Percentiles rank a stretch among this genome's conserved stretches.
Conservation (phyloP, 2,113 vertebrate species). For the Ctenodactylus gundi region DNA sequence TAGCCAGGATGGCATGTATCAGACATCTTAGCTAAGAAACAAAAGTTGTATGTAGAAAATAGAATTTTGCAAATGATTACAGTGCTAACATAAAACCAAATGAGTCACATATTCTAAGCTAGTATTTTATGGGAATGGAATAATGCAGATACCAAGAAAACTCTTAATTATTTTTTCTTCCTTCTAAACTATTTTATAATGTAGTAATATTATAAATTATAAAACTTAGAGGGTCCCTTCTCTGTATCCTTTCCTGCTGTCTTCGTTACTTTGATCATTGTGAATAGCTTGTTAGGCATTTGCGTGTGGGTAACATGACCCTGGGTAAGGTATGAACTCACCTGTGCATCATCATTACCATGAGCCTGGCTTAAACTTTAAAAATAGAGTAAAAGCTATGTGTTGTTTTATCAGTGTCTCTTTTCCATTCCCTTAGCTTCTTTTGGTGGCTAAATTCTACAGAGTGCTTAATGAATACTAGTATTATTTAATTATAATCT, state of each 20-base stretch:
- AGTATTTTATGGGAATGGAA: not conserved
- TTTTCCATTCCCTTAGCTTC: not conserved
- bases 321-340: not conserved
- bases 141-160: not conserved
- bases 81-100: not conserved
- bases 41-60: not conserved
- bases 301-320: not conserved
- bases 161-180: not conserved
- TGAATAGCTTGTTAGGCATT: not conserved
- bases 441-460: not conserved
- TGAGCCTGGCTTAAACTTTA: not conserved
- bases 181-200: not conserved
- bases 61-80: not conserved
- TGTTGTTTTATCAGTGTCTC: not conserved
- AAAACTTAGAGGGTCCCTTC: not conserved
- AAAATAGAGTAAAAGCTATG: not conserved
- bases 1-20: not conserved
- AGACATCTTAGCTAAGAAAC: not conserved
- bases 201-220: not conserved
- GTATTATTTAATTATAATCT: not conserved
- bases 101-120: not conserved
- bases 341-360: not conserved
- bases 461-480: not conserved
- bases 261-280: not conserved
- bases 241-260: not conserved